phyloP scores from a whole-genome alignment of 2,113 vertebrate genomes.

The Ophiodon elongatus region DNA sequence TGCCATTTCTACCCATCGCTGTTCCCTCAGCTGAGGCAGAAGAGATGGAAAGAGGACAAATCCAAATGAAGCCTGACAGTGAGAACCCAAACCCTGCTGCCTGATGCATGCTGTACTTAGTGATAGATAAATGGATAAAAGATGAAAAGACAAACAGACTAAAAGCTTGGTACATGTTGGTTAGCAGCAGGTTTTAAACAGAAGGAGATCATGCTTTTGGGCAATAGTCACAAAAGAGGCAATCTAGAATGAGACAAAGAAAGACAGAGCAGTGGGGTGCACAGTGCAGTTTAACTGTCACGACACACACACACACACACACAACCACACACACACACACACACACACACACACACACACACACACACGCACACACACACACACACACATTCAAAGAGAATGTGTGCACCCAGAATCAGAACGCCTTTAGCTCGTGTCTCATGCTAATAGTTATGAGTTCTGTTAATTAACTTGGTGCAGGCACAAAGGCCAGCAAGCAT shows the following conservation, averaged over 20 bases:
- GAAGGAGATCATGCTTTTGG: neutral
- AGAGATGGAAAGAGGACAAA: constrained; percentile 5
- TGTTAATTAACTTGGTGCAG: neutral
- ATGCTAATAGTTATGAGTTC: neutral
- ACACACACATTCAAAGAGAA: neutral
- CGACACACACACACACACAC: constrained; percentile 10
- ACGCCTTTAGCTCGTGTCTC: neutral
- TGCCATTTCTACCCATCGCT: constrained; percentile 14
- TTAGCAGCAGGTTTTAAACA: neutral
- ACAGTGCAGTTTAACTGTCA: constrained; percentile 22
- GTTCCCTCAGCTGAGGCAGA: constrained; percentile 23
- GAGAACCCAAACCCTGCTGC: constrained; percentile 6
- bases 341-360: constrained; percentile 7
- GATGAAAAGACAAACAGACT: neutral
- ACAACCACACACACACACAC: neutral
- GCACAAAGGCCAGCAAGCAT: neutral
- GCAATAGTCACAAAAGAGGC: neutral
- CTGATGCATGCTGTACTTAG: neutral
- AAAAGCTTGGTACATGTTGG: neutral
- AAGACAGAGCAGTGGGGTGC: constrained; percentile 23
- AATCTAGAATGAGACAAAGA: neutral
- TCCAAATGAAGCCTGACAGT: constrained; percentile 17
- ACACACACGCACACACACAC: neutral
- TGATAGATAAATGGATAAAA: constrained; percentile 10
- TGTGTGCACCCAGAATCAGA: neutral